Percentiles rank a stretch among this genome's conserved stretches.
Conservation (phyloP, 2,113 vertebrate genomes). For the Emydocephalus ijimae region DNA sequence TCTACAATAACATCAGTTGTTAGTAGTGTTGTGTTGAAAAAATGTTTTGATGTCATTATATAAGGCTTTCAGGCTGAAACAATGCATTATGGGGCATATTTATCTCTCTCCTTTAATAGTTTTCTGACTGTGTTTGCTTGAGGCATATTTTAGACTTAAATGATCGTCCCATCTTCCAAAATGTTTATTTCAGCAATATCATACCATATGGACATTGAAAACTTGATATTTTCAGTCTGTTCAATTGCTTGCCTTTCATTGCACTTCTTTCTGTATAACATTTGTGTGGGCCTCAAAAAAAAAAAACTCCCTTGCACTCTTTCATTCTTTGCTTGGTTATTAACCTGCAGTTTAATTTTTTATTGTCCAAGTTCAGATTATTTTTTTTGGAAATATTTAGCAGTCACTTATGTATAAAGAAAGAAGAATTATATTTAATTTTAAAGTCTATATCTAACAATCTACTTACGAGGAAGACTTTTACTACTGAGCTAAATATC, state of each 20-base stretch:
- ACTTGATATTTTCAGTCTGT: background rate
- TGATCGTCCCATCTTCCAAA: background rate
- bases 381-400: background rate
- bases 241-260: background rate
- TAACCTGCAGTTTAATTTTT: background rate
- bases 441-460: background rate
- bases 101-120: background rate
- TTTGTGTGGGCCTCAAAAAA: background rate
- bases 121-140: constrained; percentile 7
- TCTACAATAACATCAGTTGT: background rate
- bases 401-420: background rate
- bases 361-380: background rate
- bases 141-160: background rate
- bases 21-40: background rate
- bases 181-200: background rate
- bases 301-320: background rate
- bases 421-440: background rate
- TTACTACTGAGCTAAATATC: background rate
- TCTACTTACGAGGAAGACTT: background rate
- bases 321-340: background rate
- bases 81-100: background rate
- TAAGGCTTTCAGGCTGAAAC: background rate
- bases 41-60: background rate
- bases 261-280: background rate
- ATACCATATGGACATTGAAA: background rate